Evolutionary conservation across 2,797 vertebrate genomes (phyloP).

Genomic region (Poeciliopsis gracilis): DNA sequence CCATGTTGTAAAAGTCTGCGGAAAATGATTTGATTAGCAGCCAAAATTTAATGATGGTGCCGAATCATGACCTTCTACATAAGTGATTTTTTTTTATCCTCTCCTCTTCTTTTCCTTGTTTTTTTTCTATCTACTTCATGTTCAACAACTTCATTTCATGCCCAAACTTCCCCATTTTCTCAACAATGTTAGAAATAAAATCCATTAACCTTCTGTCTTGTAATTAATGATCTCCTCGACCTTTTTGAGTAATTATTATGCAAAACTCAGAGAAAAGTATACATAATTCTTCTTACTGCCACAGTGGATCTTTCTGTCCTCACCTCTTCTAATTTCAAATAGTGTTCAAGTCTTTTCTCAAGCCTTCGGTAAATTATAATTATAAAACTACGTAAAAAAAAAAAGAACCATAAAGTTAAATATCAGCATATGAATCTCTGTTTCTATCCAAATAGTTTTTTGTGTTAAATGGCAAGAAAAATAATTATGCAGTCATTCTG

Average conservation of each 20-base stretch:
- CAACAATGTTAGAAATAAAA: slow-evolving; percentile 6
- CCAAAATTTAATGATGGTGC: neutral
- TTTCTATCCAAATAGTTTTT: neutral
- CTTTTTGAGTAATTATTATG: slow-evolving; percentile 17
- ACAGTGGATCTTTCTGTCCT: neutral
- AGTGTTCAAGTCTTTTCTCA: neutral
- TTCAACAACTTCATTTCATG: neutral
- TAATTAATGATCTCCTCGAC: slow-evolving; percentile 11
- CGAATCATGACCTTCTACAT: neutral
- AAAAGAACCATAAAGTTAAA: neutral
- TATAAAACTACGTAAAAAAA: neutral
- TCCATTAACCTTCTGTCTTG: slow-evolving; percentile 1
- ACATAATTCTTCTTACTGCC: slow-evolving; percentile 12
- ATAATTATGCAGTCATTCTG: neutral
- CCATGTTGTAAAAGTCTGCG: neutral
- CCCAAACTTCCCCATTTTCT: neutral
- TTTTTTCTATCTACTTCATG: neutral
- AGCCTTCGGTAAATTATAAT: neutral
- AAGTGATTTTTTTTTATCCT: neutral
- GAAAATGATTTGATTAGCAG: neutral
- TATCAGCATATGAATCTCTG: neutral
- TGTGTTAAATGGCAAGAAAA: neutral
- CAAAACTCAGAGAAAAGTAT: neutral
- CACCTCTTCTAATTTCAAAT: slow-evolving; percentile 21
- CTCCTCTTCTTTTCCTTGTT: neutral